Evolutionary conservation across 2,113 vertebrate genomes (phyloP).

Genomic region (Herpetotheres cachinnans): DNA sequence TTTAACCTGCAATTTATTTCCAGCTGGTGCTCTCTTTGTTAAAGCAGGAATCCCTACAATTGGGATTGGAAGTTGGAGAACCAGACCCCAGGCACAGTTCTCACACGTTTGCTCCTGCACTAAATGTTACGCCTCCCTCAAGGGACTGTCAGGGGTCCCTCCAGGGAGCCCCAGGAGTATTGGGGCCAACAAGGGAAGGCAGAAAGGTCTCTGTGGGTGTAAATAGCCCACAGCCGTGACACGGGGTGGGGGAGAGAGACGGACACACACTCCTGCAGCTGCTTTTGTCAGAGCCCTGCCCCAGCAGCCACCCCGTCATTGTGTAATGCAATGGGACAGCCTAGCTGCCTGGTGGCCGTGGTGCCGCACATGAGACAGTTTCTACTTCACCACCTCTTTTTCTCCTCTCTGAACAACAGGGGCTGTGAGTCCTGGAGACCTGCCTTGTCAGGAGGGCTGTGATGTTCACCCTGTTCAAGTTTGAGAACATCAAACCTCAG

Average conservation of each 20-base stretch:
- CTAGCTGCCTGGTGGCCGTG: neutral
- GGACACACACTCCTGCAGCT: neutral
- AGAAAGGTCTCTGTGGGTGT: neutral
- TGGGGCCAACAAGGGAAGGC: neutral
- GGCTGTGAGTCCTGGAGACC: neutral
- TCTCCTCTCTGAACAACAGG: neutral
- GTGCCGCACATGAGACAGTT: neutral
- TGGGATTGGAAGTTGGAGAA: neutral
- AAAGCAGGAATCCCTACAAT: neutral
- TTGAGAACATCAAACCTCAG: neutral
- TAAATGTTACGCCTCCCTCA: fast-evolving
- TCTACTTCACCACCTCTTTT: neutral
- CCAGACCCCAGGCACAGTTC: neutral
- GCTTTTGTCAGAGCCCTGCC: neutral
- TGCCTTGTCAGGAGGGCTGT: neutral
- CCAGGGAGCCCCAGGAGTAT: neutral
- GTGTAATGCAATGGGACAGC: neutral
- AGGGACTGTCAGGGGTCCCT: neutral
- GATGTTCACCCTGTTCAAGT: neutral
- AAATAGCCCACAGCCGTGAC: neutral
- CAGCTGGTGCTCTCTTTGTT: neutral
- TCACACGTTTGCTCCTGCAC: neutral
- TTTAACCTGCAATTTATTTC: neutral
- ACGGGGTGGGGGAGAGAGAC: neutral
- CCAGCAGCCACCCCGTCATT: neutral